Base-by-base conservation (phyloP, 2,888 invertebrate genomes). In the Caenorhabditis sinica region DNA sequence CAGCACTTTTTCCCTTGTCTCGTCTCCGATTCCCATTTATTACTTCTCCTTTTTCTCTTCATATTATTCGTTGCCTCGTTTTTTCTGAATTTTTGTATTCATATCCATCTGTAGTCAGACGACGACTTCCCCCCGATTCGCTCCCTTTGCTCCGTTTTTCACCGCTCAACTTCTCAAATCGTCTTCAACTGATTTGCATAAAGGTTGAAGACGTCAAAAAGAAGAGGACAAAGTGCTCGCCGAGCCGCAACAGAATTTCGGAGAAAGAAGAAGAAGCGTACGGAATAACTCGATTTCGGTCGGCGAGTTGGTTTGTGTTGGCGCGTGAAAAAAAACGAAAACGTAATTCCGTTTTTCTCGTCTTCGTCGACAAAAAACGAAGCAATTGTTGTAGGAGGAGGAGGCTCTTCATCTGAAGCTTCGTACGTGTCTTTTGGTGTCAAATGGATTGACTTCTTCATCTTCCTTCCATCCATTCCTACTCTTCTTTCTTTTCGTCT, bases 141-240 rank as follows among this genome's bases (percentile, higher is more conserved):
- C 30, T 33, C 49, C 30, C 11, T 9, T 20, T 65, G 3, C 23
- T 36, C 58, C 40, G 28, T 43, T 66, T 77, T 53, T 60, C 45
- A 33, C 61, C 58, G 23, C 40, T 65, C 65, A 28, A 58, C 58
- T 65, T 49, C n/a, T 76, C 60, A 28, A 56, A 56, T 56, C 23
- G n/a, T 33, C 60, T 60, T 17, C 45, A 33, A 61, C 49, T 63
- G 69, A 77, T 79, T 76, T 79, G 71, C 81, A 81, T 81, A 73
- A 81, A 81, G 81, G 73, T 74, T 73, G 68, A 76, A 76, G 40
- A 74, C 74, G 63, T 74, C 65, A 68, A 61, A 51, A 43, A 66
- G 49, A 74, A 28, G 45, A 63, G 76, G 76, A 79, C 79, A 79
- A 79, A 79, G 79, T 79, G 79, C 79, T 79, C 72, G 79, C 15